Evolutionary conservation across 2,888 invertebrate species (phyloP), one percentile per base, ranked within the genome.

Genomic region (Argyresthia albistria): DNA sequence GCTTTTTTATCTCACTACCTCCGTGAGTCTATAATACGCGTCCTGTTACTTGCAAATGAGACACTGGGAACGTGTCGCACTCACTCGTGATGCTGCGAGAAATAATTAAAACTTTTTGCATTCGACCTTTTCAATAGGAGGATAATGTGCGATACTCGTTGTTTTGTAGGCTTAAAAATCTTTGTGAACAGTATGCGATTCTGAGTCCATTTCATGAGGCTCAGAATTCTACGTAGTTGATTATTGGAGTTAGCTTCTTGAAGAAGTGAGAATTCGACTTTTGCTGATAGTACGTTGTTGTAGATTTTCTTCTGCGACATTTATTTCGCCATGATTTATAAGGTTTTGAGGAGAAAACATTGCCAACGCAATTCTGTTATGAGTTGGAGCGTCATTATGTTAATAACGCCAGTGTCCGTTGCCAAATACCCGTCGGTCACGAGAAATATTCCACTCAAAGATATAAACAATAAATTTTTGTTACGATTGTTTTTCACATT

Each of bases 41-140:
- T 76, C 75, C 79, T 83, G 86, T 80, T 78, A 77, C 81, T 87
- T 87, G 86, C 87, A 87, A 87, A 87, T 87, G 86, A 84, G 86
- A 83, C 79, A 73, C 73, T 60, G 67, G 60, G 71, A 73, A 79
- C 83, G 79, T 76, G 82, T 73, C 73, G 69, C 71, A 74, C 73
- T 71, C 69, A 73, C 66, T 80, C 78, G 77, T 83, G 76, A 81
- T 80, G 76, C 74, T 70, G 70, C 66, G 67, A 69, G 66, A 73
- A 76, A 80, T 81, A 86, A 84, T 83, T 83, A 84, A 81, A 72
- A 66, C 73, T 70, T 67, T 68, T 61, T 46, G n/a, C 12, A 12
- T 49, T 45, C 45, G 42, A 16, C 50, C 50, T 50, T 50, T 50
- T 35, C 35, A 49, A 36, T 37, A 16, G 10, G 25, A 25, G 8